These are phyloP conservation scores for Apodemus agrarius DNA, from an alignment of 2,797 vertebrate species.

Conservation along the genomic window DNA sequence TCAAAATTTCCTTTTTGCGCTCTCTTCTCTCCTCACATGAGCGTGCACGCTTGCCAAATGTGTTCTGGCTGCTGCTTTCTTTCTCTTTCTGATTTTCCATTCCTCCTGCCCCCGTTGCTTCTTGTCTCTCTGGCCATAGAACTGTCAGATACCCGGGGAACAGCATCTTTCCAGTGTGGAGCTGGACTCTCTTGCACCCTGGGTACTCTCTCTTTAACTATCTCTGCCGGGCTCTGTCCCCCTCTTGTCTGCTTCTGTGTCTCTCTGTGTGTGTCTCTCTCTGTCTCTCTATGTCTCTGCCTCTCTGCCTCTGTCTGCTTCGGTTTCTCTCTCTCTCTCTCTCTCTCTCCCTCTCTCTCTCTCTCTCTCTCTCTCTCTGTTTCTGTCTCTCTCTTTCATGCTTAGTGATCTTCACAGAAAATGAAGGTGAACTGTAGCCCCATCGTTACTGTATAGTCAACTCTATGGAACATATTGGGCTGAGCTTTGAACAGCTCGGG, in stretches of 20 bases:
- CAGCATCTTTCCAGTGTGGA: not conserved
- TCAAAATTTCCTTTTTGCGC: not conserved
- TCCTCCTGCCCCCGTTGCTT: slow-evolving; percentile 17
- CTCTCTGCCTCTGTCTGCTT: too few species aligned
- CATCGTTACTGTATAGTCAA: slow-evolving; percentile 39
- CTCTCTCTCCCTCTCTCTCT: not conserved
- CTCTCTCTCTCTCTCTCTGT: not conserved
- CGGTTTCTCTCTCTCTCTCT: too few species aligned
- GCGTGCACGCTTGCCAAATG: not conserved
- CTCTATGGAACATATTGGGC: slow-evolving; percentile 60
- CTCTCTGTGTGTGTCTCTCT: not conserved
- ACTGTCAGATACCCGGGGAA: slow-evolving; percentile 20
- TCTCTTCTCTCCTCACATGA: not conserved
- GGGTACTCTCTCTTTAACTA: slow-evolving; percentile 14
- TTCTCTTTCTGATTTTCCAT: not conserved
- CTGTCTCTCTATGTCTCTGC: too few species aligned
- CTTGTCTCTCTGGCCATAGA: slow-evolving; percentile 18
- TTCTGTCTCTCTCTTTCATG: slow-evolving; percentile 55
- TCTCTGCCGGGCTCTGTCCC: rapidly evolving
- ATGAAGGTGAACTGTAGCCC: slow-evolving; percentile 64
- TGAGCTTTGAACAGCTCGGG: slow-evolving; percentile 69
- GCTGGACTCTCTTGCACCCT: slow-evolving; percentile 23
- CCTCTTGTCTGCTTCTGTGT: not conserved
- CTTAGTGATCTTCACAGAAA: slow-evolving; percentile 65
- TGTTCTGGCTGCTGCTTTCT: not conserved